phyloP scores from a whole-genome alignment of 2,797 vertebrate genomes.

The Squalus acanthias region DNA sequence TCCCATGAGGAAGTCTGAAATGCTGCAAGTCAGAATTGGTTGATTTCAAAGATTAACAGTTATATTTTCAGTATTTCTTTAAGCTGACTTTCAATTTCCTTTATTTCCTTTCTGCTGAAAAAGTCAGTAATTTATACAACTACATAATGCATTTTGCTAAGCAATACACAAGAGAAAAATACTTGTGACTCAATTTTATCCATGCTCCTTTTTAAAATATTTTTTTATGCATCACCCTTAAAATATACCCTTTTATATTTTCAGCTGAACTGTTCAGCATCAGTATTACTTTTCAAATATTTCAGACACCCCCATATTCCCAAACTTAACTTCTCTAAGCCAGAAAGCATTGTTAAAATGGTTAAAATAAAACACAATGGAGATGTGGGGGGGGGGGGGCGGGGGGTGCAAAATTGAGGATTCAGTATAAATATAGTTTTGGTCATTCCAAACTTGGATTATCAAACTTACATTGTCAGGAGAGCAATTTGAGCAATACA shows the following conservation, averaged over 20 bases:
- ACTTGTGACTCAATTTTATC: neutral
- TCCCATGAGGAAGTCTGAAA: conserved; percentile 99
- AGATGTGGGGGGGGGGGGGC: neutral
- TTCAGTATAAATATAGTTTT: neutral
- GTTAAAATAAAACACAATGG: neutral
- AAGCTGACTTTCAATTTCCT: neutral
- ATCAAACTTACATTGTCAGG: neutral
- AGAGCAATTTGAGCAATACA: neutral
- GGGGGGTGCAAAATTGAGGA: too few relatives aligned
- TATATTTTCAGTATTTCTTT: neutral
- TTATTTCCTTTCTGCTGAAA: neutral
- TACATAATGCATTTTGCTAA: neutral
- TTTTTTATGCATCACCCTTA: neutral
- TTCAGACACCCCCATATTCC: neutral
- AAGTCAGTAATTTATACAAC: neutral
- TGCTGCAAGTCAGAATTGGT: conserved; percentile 60
- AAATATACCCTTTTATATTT: neutral
- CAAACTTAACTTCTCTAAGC: neutral
- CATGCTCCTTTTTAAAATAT: neutral
- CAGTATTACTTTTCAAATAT: neutral
- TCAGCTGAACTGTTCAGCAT: neutral
- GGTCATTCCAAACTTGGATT: neutral
- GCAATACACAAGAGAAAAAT: neutral
- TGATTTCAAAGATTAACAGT: neutral
- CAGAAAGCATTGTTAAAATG: neutral